Conservation (phyloP, 2,888 invertebrate genomes). For the Cryptophagus acutangulus region DNA sequence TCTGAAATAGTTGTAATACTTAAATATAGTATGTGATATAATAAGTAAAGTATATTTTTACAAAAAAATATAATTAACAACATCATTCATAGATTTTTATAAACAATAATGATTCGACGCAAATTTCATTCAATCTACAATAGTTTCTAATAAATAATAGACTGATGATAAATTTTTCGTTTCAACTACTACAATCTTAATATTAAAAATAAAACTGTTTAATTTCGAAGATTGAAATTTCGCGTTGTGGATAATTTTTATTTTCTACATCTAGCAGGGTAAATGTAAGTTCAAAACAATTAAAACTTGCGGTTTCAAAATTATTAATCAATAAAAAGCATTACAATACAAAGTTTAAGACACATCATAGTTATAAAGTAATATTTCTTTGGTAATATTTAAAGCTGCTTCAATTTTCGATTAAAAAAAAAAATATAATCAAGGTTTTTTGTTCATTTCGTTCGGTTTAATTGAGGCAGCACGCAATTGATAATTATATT, state of each 20-base stretch:
- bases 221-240: too few species aligned
- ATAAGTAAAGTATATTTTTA: conserved; percentile 9
- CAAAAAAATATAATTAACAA: conserved; percentile 3
- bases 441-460: conserved; percentile 13
- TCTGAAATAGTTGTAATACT: conserved; percentile 15
- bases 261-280: conserved; percentile 40
- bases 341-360: conserved; percentile 40
- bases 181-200: too few species aligned
- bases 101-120: too few species aligned
- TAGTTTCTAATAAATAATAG: too few species aligned
- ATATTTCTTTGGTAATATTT: conserved; percentile 12
- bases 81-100: too few species aligned
- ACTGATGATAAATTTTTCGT: too few species aligned
- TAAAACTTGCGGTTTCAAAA: conserved; percentile 38
- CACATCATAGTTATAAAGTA: conserved; percentile 42
- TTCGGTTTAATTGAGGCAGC: conserved; percentile 4
- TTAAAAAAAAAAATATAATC: not conserved
- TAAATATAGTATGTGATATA: conserved; percentile 18
- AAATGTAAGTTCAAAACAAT: conserved; percentile 41
- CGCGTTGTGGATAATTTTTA: too few species aligned
- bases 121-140: too few species aligned
- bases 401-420: conserved; percentile 1
- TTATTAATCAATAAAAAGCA: conserved; percentile 23
- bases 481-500: not conserved
- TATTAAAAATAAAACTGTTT: too few species aligned